phyloP scores from a whole-genome alignment of 2,797 vertebrate species.

The Myripristis jacobus region DNA sequence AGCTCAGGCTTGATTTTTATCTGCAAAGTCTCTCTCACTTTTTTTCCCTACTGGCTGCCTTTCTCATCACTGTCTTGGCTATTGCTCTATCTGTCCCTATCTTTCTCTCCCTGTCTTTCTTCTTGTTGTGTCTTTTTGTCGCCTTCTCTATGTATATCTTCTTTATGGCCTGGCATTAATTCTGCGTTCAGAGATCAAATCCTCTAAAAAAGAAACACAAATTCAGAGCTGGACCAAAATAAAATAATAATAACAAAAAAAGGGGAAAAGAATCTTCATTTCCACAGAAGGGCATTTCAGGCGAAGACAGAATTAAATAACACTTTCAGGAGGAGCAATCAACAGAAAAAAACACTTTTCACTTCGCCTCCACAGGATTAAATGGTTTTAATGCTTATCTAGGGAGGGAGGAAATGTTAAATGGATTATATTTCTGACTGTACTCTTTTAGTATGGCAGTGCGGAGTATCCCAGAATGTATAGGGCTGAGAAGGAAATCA shows the following conservation, averaged over 20 bases:
- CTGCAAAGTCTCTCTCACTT: background rate
- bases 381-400: background rate
- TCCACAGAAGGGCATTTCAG: conserved; percentile 4
- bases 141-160: background rate
- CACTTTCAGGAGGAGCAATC: background rate
- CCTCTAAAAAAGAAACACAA: conserved; percentile 11
- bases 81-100: background rate
- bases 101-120: background rate
- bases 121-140: background rate
- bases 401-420: background rate
- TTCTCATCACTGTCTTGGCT: background rate
- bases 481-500: background rate
- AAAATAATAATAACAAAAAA: too few relatives aligned
- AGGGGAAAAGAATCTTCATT: background rate
- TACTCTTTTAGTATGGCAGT: background rate
- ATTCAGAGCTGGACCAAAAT: background rate
- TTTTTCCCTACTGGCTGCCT: background rate
- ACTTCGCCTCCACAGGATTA: background rate
- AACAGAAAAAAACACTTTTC: conserved; percentile 3
- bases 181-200: conserved; percentile 19
- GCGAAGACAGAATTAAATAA: conserved; percentile 2
- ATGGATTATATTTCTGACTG: conserved; percentile 6
- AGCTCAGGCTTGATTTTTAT: background rate
- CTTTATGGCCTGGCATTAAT: conserved; percentile 9
- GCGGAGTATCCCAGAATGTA: background rate